Percentiles rank a stretch among this genome's conserved stretches.
Evolutionary conservation across 1,140 invertebrate genomes (phyloP).

Genomic region (Sycophaga agraensis): DNA sequence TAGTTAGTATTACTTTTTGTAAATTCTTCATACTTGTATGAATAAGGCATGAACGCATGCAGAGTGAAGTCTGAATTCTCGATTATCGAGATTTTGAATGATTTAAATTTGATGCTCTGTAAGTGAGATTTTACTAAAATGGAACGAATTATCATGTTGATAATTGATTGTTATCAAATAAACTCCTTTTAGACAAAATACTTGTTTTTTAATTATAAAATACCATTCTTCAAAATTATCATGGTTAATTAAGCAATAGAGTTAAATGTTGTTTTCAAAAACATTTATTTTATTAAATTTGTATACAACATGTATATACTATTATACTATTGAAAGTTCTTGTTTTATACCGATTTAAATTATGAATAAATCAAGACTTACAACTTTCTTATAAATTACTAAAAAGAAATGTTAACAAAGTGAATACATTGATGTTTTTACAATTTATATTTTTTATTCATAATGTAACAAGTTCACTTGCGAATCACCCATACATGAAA

Average conservation of each 20-base stretch:
- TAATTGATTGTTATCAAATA: constrained; percentile 7
- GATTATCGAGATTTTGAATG: not conserved
- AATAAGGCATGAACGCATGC: not conserved
- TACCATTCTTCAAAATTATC: not conserved
- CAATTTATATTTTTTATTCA: constrained; percentile 21
- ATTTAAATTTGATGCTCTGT: not conserved
- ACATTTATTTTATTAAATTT: constrained; percentile 29
- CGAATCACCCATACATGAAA: constrained; percentile 27
- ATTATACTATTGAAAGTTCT: constrained; percentile 17
- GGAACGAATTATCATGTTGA: constrained; percentile 1
- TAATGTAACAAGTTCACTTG: constrained; percentile 27
- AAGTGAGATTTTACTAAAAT: constrained; percentile 1
- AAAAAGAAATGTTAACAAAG: constrained; percentile 21
- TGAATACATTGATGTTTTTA: constrained; percentile 24
- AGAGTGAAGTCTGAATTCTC: not conserved
- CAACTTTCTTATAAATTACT: constrained; percentile 19
- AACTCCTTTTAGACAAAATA: not conserved
- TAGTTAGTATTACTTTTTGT: no score
- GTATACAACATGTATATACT: constrained; percentile 27
- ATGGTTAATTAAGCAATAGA: not conserved
- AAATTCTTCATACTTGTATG: no score
- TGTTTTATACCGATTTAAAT: constrained; percentile 10
- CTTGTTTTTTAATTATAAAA: not conserved
- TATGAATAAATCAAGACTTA: constrained; percentile 11
- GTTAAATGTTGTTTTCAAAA: constrained; percentile 19